Evolutionary conservation across 35 echinoderm and acorn worm genomes (phyloP).

Genomic region (Hemicentrotus pulcherrimus): DNA sequence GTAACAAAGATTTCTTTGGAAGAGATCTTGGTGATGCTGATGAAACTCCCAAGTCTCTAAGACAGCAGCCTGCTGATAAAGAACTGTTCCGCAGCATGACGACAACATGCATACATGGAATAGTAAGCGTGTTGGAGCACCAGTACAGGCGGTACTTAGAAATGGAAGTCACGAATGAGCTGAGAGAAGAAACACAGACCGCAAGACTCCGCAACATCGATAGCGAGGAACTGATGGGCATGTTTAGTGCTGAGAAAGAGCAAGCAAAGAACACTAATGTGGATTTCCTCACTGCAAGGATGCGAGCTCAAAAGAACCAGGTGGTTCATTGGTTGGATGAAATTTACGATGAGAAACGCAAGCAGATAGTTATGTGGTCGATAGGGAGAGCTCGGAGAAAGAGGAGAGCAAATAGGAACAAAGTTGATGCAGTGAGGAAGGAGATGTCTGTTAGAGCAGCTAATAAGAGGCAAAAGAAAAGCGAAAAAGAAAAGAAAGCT

Average conservation of each 20-base stretch:
- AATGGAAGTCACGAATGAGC: not conserved
- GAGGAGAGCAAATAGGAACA: not conserved
- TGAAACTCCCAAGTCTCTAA: no score
- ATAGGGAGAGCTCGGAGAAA: not conserved
- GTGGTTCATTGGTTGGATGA: constrained; percentile 29
- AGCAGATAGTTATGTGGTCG: not conserved
- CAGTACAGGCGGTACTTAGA: constrained; percentile 50
- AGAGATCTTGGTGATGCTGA: no score
- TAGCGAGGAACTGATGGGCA: no score
- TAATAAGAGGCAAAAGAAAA: constrained; percentile 16
- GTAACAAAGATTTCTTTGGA: no score
- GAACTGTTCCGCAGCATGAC: not conserved
- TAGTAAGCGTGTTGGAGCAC: not conserved
- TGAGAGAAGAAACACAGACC: constrained; percentile 13
- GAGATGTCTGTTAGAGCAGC: constrained; percentile 36
- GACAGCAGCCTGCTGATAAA: no score
- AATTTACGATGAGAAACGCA: not conserved
- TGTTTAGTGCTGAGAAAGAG: no score
- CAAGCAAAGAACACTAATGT: no score
- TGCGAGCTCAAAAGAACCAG: no score
- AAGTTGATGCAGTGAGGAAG: not conserved
- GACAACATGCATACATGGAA: not conserved
- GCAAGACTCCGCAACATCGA: no score
- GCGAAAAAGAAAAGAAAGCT: no score
- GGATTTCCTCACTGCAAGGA: no score